phyloP scores from a whole-genome alignment of 2,113 vertebrate genomes.

The Fulmarus glacialis region DNA sequence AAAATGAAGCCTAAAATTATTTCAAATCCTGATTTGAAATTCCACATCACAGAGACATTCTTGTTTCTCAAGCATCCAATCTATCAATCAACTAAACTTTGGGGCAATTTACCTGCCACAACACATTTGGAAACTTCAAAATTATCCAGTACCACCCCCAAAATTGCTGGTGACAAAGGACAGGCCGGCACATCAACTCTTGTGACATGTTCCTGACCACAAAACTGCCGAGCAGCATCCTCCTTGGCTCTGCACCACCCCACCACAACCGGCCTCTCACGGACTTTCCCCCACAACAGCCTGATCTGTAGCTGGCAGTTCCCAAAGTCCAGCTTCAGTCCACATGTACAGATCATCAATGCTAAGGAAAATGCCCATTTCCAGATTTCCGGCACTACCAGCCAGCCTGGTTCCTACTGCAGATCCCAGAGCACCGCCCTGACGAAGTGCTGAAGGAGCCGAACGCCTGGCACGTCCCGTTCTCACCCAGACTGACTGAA shows the following conservation, averaged over 20 bases:
- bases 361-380: neutral
- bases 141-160: neutral
- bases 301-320: neutral
- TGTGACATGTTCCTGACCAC: neutral
- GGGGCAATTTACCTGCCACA: neutral
- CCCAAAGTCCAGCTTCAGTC: neutral
- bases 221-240: neutral
- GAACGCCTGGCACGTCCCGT: rapidly evolving
- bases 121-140: neutral
- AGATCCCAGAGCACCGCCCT: neutral
- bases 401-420: neutral
- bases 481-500: neutral
- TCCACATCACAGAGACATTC: neutral
- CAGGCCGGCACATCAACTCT: neutral
- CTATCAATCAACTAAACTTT: neutral
- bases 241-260: neutral
- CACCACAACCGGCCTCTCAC: no score
- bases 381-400: neutral
- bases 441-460: neutral
- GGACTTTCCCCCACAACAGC: neutral
- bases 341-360: rapidly evolving
- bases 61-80: neutral
- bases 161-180: neutral
- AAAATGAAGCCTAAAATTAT: neutral
- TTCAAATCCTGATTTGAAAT: neutral